Evolutionary conservation across 2,113 vertebrate genomes (phyloP).

Genomic region (Datnioides undecimradiatus): DNA sequence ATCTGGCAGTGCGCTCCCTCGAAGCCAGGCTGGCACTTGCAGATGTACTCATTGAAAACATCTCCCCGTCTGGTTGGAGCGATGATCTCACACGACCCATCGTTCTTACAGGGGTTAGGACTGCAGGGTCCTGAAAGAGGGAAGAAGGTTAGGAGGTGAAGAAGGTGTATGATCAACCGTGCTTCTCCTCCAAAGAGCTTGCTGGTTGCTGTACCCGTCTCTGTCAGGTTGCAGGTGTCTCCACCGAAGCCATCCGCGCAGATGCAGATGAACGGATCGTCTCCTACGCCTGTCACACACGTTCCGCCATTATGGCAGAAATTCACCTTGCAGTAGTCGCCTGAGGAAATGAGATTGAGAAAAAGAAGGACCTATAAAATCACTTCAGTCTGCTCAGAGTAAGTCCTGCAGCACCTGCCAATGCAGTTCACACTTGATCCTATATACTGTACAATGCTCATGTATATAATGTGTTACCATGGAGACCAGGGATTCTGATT

Average conservation of each 20-base stretch:
- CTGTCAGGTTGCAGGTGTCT: slow-evolving; percentile 89
- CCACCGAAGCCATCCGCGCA: slow-evolving; percentile 91
- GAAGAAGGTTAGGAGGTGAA: neutral
- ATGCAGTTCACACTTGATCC: neutral
- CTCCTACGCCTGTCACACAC: slow-evolving; percentile 87
- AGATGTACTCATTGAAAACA: slow-evolving; percentile 89
- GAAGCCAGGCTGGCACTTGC: slow-evolving; percentile 89
- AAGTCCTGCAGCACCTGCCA: neutral
- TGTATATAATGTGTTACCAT: neutral
- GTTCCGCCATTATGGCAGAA: slow-evolving; percentile 92
- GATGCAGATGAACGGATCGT: slow-evolving; percentile 89
- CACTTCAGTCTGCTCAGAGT: no score
- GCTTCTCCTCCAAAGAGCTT: neutral
- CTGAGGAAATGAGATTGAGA: slow-evolving; percentile 72
- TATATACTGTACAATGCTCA: neutral
- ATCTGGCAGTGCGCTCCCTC: slow-evolving; percentile 91
- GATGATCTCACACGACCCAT: slow-evolving; percentile 85
- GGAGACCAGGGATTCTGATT: neutral
- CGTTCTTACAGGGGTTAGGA: slow-evolving; percentile 92
- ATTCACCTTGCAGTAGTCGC: slow-evolving; percentile 90
- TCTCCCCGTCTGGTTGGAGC: slow-evolving; percentile 87
- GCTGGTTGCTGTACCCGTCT: slow-evolving; percentile 84
- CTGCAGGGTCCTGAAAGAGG: slow-evolving; percentile 88
- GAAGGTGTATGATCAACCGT: accelerated
- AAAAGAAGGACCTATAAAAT: neutral